A percentile compares a stretch with the other conserved stretches of the same genome.
phyloP scores from a whole-genome alignment of 2,888 invertebrate genomes.

The Mesoligia furuncula region DNA sequence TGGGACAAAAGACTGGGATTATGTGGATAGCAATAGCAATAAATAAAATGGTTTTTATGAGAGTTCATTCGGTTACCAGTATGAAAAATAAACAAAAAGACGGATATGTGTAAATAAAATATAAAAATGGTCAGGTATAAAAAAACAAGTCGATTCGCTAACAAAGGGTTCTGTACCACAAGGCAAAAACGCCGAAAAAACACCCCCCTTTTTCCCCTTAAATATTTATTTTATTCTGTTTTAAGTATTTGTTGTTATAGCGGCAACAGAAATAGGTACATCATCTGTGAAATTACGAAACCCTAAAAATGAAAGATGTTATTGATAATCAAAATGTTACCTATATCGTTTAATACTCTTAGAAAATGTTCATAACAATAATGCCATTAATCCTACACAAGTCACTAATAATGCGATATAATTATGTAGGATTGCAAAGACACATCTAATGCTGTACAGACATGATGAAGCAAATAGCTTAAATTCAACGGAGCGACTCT shows the following conservation, averaged over 20 bases:
- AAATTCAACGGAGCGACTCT: slow-evolving; percentile 7
- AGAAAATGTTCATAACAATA: neutral
- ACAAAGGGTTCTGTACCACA: too few relatives aligned
- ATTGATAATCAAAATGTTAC: too few relatives aligned
- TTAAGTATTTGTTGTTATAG: too few relatives aligned
- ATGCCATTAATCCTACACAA: neutral
- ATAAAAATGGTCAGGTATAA: neutral
- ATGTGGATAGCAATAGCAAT: slow-evolving; percentile 17
- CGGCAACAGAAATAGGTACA: too few relatives aligned
- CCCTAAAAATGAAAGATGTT: too few relatives aligned
- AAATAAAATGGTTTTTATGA: slow-evolving; percentile 7
- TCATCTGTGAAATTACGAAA: too few relatives aligned
- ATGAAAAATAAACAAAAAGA: too few relatives aligned
- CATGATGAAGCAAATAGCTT: slow-evolving; percentile 9
- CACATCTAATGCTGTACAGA: slow-evolving; percentile 1
- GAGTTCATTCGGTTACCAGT: neutral
- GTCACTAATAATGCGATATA: neutral
- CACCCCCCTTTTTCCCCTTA: too few relatives aligned
- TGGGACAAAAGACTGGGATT: slow-evolving; percentile 27
- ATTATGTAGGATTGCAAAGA: neutral
- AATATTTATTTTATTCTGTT: too few relatives aligned
- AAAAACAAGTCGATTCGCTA: neutral
- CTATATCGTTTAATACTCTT: too few relatives aligned
- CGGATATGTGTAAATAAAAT: too few relatives aligned
- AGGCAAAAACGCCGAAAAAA: too few relatives aligned